phyloP scores from a whole-genome alignment of 2,113 vertebrate genomes.

The Illadopsis cleaveri region DNA sequence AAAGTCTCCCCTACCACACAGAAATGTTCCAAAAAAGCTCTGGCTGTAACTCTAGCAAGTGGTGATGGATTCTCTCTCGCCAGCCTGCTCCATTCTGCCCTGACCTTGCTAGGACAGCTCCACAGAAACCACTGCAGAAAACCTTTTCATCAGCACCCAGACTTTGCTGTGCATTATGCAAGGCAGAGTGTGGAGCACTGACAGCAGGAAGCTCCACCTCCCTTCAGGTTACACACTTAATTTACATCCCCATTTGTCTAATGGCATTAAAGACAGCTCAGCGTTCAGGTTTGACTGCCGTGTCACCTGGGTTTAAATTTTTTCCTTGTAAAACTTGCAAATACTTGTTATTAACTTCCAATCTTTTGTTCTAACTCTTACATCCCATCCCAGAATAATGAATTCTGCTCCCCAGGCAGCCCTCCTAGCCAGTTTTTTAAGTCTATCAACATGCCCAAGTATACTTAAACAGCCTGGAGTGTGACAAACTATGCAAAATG shows the following conservation, averaged over 20 bases:
- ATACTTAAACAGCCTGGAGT: constrained; percentile 31
- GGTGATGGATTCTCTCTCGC: not conserved
- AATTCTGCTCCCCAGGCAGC: constrained; percentile 31
- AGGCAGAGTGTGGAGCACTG: rapidly evolving
- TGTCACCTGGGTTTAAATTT: not conserved
- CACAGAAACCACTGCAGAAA: not conserved
- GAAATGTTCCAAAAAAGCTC: not conserved
- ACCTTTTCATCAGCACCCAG: not conserved
- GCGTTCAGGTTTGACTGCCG: not conserved
- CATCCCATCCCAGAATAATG: not conserved
- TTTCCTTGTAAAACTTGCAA: constrained; percentile 16
- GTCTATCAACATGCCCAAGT: constrained; percentile 10
- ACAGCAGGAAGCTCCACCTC: not conserved
- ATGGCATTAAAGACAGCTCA: not conserved
- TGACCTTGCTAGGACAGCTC: not conserved
- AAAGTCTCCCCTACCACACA: not conserved
- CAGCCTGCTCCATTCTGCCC: not conserved
- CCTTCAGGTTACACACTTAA: not conserved
- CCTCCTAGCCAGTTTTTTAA: constrained; percentile 12
- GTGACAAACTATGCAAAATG: constrained; percentile 60
- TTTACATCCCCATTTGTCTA: not conserved
- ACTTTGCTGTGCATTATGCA: not conserved
- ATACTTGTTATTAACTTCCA: constrained; percentile 5
- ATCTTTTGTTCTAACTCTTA: constrained; percentile 13
- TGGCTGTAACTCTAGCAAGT: not conserved